These are phyloP conservation scores for Heliangelus exortis DNA, from an alignment of 2,797 vertebrate genomes.

Conservation along the genomic window DNA sequence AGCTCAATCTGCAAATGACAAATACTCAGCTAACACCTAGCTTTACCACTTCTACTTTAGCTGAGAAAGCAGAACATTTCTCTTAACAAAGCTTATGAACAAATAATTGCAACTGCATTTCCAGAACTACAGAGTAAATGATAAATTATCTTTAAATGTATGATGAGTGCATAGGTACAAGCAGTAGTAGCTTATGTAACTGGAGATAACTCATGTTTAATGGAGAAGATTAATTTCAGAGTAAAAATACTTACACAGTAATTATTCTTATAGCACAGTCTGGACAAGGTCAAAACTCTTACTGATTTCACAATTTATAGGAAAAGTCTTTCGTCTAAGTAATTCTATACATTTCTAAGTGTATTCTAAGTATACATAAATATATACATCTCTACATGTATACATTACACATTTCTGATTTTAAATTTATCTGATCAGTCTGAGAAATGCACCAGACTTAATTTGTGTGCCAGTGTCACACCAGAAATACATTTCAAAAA, in stretches of 20 bases:
- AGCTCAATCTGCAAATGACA: background rate
- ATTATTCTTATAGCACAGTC: background rate
- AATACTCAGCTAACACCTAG: background rate
- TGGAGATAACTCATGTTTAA: background rate
- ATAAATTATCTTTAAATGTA: background rate
- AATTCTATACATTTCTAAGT: background rate
- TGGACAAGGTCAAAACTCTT: background rate
- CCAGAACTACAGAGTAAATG: background rate
- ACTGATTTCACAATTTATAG: background rate
- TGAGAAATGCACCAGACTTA: background rate
- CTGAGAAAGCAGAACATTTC: background rate
- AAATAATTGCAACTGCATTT: background rate
- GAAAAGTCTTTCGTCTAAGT: background rate
- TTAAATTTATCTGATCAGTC: background rate
- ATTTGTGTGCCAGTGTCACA: background rate
- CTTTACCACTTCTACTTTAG: background rate
- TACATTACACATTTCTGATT: background rate
- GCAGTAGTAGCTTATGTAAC: background rate
- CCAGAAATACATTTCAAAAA: background rate
- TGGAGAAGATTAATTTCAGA: background rate
- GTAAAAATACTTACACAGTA: background rate
- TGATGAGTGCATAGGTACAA: background rate
- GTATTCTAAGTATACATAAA: background rate
- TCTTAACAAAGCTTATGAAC: background rate
- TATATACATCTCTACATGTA: background rate